Evolutionary conservation across 2,113 vertebrate species (phyloP), one percentile per base, ranked within the genome.

Genomic region (Cephalophus harveyi): DNA sequence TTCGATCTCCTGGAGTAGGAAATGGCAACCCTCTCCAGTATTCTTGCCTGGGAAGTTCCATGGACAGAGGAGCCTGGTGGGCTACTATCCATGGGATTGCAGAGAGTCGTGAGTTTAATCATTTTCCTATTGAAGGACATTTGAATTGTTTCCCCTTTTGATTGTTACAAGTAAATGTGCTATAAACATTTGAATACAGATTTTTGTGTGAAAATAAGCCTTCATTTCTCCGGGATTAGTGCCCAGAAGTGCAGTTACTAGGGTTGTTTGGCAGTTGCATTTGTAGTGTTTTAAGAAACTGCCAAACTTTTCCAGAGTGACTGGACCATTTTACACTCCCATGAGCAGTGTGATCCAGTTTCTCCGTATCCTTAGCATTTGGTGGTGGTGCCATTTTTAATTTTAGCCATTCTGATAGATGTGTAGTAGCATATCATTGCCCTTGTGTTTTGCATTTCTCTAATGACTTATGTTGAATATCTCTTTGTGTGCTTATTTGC

Each of bases 211-310:
- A 94, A 33, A 54, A 2, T n/a, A 82, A 67, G 16, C 55, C 62
- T 94, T 93, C 62, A 50, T 92, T 97, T 96, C 54, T 81, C 74
- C 67, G 40, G 43, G 57, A 60, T 88, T 91, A 91, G 64, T 71
- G 27, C 55, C 43, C 23, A 74, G 48, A 95, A 92, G n/a, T 62
- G 6, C 74, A 94, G 21, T 59, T 94, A 40, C 85, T 96, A 30
- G 48, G 48, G 23, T 87, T 21, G 28, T 33, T 28, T 54, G 67
- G 27, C 79, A 91, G 25, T 82, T 93, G 10, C 19, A 30, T 30
- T 23, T 62, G 23, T 84, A 59, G 17, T 71, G 81, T 92, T 83
- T 79, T 17, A 97, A 88, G 91, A 88, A 95, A 52, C n/a, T 78
- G 33, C 81, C 59, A 40, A 55, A 89, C 82, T 92, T 96, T 93